Evolutionary conservation across 92 coral and sea anemone species (phyloP), one percentile per base, ranked within the genome.

Genomic region (Zoanthus solanderi): DNA sequence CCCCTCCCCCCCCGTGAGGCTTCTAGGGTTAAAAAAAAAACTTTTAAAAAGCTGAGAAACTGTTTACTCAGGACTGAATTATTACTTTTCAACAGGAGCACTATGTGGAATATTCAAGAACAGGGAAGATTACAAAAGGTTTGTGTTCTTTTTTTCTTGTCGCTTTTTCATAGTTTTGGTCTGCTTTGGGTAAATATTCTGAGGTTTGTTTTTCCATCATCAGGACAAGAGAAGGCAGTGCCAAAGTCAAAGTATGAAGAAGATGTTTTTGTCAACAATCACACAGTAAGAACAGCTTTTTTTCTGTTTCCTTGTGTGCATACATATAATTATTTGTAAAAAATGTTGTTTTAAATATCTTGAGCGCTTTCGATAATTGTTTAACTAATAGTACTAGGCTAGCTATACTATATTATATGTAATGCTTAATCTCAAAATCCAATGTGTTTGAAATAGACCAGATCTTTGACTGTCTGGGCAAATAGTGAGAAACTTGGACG

Each of bases 171-270:
- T 34, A 11, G 15, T 12, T 37, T 5, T 30, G 5, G 17, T 14
- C 17, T 0, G 16, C 66, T 2, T n/a, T 67, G 72, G 32, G 42
- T 23, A n/a, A 67, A 67, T n/a, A 67, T 0, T 69, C 31, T 2
- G 29, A 69, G 75, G 4, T 5, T 31, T 31, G 17, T 69, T 3
- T 30, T 69, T 69, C 11, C 14, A 7, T 5, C 8, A 44, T 11
- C 89, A 97, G 99, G 99, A 13, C 99, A 97, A 86, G 99, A 97
- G n/a, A 95, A 94, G 71, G 98, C 96, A 14, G 98, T 95, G 29
- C 88, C 90, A 61, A 95, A 95, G 73, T 97, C 99, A 12, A 97
- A 95, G 71, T 97, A 97, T 17, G 99, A 97, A 83, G 99, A 97
- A 75, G 99, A 97, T 86, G 94, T 97, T 6, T 94, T 91, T 90